Evolutionary conservation across 2,888 invertebrate species (phyloP), one percentile per base, ranked within the genome.

Genomic region (Tenodera sinensis): DNA sequence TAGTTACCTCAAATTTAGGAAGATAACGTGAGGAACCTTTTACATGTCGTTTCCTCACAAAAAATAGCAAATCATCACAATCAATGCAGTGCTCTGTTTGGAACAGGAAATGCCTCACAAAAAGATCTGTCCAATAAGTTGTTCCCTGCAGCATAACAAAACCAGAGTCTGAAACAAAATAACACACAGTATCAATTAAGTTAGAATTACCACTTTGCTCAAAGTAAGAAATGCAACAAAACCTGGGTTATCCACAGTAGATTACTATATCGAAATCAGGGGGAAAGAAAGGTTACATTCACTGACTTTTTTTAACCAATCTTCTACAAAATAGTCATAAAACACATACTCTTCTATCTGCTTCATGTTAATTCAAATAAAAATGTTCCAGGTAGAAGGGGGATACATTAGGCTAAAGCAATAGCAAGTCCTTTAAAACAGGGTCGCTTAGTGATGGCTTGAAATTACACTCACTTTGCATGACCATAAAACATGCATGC

Each of bases 81-180:
- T 98, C 98, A 92, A 98, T 98, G 91, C 97, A 96, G 91, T 96
- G 96, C 93, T 97, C 98, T 91, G 97, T 96, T 94, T 97, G 97
- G 93, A 98, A 98, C 88, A 98, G 94, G 93, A 99, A 99, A 94
- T 98, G 98, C 25, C 98, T 95, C 91, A 98, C 98, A 94, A 99
- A 99, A 91, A 99, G 95, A 93, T 98, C 98, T 88, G 98, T 98
- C 98, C 99, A 99, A 93, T 98, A 98, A 4, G 98, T 98, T 90
- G 97, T 98, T 83, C 98, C 98, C 94, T 98, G 97, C 27, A 98
- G 95, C 93, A 98, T 96, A 91, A 98, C 98, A 94, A 98, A 98
- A 85, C 98, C 98, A 47, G 97, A 97, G 93, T 98, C 98, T 98
- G 94, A 34, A 94, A 94, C 90, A 87, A 89, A 90, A 8, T 27